These are phyloP conservation scores for Tethea ocularis DNA, from an alignment of 2,888 invertebrate genomes.

Conservation along the genomic window DNA sequence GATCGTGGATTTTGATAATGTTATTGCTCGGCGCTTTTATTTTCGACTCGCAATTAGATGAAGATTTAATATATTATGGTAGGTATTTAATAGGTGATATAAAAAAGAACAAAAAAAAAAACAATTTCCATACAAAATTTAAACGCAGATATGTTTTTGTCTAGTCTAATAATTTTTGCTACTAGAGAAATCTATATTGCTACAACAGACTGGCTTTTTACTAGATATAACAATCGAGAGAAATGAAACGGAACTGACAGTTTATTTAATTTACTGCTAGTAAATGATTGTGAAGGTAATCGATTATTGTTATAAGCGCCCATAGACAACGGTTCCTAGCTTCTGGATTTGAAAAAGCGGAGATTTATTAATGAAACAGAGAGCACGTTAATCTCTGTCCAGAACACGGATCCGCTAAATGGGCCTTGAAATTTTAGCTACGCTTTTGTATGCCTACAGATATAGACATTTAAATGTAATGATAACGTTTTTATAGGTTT, in stretches of 20 bases:
- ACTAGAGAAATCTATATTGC: too few species aligned
- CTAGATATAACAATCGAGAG: neutral
- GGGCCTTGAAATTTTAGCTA: constrained; percentile 59
- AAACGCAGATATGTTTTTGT: too few species aligned
- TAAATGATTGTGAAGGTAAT: neutral
- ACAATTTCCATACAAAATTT: too few species aligned
- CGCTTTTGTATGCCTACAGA: constrained; percentile 41
- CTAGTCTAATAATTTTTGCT: too few species aligned
- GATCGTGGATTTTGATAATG: constrained; percentile 13
- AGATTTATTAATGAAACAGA: constrained; percentile 60
- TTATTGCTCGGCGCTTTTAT: neutral
- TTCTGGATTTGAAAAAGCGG: constrained; percentile 47
- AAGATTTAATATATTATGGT: too few species aligned
- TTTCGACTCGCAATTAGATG: too few species aligned
- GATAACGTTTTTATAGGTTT: constrained; percentile 30
- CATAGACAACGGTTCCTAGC: constrained; percentile 26
- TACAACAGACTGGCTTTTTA: too few species aligned
- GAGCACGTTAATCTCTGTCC: constrained; percentile 71
- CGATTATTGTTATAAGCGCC: constrained; percentile 19
- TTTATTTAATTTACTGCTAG: neutral
- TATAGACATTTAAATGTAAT: constrained; percentile 34
- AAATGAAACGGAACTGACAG: neutral
- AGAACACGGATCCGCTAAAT: constrained; percentile 60
- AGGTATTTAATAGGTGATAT: too few species aligned
- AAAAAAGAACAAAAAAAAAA: neutral